Evolutionary conservation across 2,113 vertebrate species (phyloP), one percentile per base, ranked within the genome.

Genomic region (Limanda limanda): DNA sequence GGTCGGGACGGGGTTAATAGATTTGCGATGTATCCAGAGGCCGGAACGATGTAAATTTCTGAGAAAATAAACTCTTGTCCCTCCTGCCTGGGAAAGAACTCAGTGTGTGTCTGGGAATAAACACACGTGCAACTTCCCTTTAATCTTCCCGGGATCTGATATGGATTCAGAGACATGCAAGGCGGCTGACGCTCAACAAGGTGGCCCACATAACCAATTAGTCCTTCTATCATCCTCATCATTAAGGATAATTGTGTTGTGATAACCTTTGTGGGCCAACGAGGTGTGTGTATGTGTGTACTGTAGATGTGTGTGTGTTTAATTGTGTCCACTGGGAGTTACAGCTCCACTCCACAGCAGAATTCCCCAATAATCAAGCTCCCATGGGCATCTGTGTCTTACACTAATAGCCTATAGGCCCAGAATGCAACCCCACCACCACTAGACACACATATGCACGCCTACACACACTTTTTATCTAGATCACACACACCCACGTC

Each of bases 291-390:
- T 65, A 45, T 52, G 51, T 58, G 58, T 81, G n/a, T 64, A 8
- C 24, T 61, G 51, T 73, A 15, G 61, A 3, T 47, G 40, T 56
- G 11, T 68, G 21, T 65, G 24, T 72, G 57, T 64, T 82, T 93
- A 88, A 91, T 92, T 92, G 67, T 68, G 58, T 84, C 82, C 56
- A 17, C 37, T 61, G 86, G 77, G 87, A 93, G 4, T 25, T 77
- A 40, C 55, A 61, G 62, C 48, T 79, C 70, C 58, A 40, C 61
- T 81, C 57, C 17, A 68, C 64, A 65, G 58, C 71, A 76, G 21
- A 75, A 79, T 68, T 71, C 17, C 55, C 59, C 47, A 75, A 86
- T 75, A 82, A 81, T 60, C n/a, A 71, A 63, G 20, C 71, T 76
- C 59, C 35, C 62, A 35, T 56, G 61, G 48, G 55, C 47, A 47